Evolutionary conservation across 2,113 vertebrate genomes (phyloP), one percentile per base, ranked within the genome.

Genomic region (Telmatochromis sp.): DNA sequence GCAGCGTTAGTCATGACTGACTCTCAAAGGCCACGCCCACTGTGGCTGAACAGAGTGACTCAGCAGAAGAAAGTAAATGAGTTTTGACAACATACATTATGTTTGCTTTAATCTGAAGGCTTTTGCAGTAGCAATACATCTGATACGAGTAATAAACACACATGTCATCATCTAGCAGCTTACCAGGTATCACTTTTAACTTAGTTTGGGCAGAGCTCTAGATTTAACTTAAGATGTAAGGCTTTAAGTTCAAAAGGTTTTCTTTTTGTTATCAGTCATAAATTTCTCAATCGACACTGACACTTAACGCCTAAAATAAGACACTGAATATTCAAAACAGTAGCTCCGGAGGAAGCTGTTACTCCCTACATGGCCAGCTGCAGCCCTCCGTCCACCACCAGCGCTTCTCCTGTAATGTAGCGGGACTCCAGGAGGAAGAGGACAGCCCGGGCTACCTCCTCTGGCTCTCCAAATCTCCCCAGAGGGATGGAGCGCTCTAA

Each of bases 311-410:
- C 51, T 40, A 42, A 26, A 19, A 0, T 33, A 78, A 51, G 73
- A 78, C 73, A 49, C 70, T 11, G 23, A 75, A 49, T 47, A 75
- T 28, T 47, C 23, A 28, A 19, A 75, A 51, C 10, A n/a, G 17
- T 51, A 8, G n/a, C 15, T 79, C 53, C 11, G 40, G 21, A 12
- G 3, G n/a, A 84, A 23, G 12, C 19, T 6, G 23, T 10, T 1
- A 3, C 8, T 9, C 53, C 37, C 94, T 95, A 99, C 54, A 97
- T 93, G 65, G 93, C 17, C 89, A 99, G 96, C 4, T 97, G 98
- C 84, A 99, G 96, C 2, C 98, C 98, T 80, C 98, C 98, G 19
- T 99, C 98, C 87, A 99, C 97, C 87, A 97, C 90, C 79, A 99
- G 91, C 89, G 97, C 96, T 49, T 98, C 97, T 6, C 98, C 98